A percentile compares a stretch with the other conserved stretches of the same genome.
phyloP scores from a whole-genome alignment of 2,888 invertebrate species.

The Lycaena phlaeas region DNA sequence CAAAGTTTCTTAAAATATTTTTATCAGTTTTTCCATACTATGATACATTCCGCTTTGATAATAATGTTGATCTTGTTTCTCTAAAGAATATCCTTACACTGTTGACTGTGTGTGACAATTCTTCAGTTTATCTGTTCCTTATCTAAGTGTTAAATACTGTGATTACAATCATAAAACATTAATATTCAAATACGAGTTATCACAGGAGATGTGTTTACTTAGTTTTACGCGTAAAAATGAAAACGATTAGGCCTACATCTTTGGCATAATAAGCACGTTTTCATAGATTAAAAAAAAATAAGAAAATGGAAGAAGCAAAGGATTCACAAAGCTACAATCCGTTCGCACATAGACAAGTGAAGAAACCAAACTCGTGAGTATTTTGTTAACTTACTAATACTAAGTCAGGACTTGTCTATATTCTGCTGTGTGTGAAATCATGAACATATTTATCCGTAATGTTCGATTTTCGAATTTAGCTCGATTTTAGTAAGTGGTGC shows the following conservation, averaged over 20 bases:
- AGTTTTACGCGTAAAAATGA: conserved; percentile 2
- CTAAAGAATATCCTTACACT: conserved; percentile 2
- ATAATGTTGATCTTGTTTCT: too few relatives aligned
- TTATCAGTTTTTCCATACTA: too few relatives aligned
- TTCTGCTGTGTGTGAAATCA: too few relatives aligned
- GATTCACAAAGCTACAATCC: conserved; percentile 40
- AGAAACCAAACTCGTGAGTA: conserved; percentile 58
- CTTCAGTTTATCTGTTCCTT: conserved; percentile 19
- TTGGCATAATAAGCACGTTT: neutral
- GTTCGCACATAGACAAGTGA: conserved; percentile 47
- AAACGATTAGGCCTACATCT: neutral
- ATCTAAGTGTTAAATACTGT: conserved; percentile 20
- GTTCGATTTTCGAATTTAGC: too few relatives aligned
- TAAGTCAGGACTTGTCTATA: too few relatives aligned
- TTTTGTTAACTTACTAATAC: too few relatives aligned
- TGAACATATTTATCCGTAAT: too few relatives aligned
- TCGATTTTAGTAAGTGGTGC: too few relatives aligned
- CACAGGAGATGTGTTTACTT: conserved; percentile 13
- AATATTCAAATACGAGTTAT: conserved; percentile 19
- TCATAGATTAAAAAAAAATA: neutral
- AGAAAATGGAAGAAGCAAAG: conserved; percentile 16
- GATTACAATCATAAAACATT: conserved; percentile 24
- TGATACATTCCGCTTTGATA: too few relatives aligned
- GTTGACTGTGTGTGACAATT: conserved; percentile 9
- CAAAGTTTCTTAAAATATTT: too few relatives aligned